These are phyloP conservation scores for Fringilla coelebs DNA, from an alignment of 2,797 vertebrate genomes.

Conservation along the genomic window DNA sequence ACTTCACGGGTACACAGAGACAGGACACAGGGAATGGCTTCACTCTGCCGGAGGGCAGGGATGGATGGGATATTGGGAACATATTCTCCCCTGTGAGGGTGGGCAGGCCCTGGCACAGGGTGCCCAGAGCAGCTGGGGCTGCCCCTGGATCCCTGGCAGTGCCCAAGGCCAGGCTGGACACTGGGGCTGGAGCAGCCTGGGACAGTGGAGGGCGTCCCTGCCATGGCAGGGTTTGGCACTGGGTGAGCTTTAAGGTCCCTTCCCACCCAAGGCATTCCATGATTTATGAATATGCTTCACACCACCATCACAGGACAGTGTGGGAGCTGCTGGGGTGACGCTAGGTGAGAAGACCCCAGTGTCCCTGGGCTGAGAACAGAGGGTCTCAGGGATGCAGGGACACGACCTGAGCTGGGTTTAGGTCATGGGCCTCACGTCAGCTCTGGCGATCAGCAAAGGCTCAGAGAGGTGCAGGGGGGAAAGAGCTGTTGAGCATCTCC, in stretches of 20 bases:
- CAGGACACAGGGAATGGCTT: not conserved
- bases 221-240: not conserved
- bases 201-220: not conserved
- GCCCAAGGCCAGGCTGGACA: not conserved
- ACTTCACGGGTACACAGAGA: accelerated
- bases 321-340: not conserved
- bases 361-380: not conserved
- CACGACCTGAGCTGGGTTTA: not conserved
- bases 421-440: not conserved
- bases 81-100: accelerated
- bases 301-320: not conserved
- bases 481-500: not conserved
- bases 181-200: not conserved
- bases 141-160: not conserved
- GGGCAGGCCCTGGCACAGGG: not conserved
- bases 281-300: not conserved
- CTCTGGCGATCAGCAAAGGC: not conserved
- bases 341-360: not conserved
- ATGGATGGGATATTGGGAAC: accelerated
- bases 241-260: not conserved
- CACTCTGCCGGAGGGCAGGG: not conserved
- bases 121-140: not conserved
- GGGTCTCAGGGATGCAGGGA: not conserved
- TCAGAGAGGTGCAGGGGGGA: not conserved
- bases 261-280: not conserved